These are phyloP conservation scores for Platycheirus albimanus DNA, from an alignment of 2,888 invertebrate species.

Conservation along the genomic window DNA sequence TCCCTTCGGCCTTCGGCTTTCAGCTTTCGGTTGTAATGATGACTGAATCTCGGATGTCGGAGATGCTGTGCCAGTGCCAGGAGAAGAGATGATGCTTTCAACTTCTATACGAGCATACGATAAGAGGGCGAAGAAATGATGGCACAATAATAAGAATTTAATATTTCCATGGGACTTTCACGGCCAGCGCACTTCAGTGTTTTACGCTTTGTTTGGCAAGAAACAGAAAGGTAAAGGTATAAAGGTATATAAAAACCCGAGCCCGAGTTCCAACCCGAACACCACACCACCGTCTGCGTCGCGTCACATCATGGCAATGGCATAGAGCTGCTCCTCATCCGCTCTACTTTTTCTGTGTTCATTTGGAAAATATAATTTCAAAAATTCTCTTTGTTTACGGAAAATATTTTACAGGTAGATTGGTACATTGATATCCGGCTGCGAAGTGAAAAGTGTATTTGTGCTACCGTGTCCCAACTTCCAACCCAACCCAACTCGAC, in stretches of 20 bases:
- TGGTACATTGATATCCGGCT: slow-evolving; percentile 74
- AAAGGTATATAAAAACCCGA: neutral
- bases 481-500: too few species aligned
- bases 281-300: too few species aligned
- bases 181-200: slow-evolving; percentile 66
- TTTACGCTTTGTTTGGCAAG: slow-evolving; percentile 70
- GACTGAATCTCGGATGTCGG: slow-evolving; percentile 25
- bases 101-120: neutral
- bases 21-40: neutral
- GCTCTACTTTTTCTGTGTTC: slow-evolving; percentile 53
- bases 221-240: slow-evolving; percentile 35
- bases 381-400: slow-evolving; percentile 71
- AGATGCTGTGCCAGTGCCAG: neutral
- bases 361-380: slow-evolving; percentile 73
- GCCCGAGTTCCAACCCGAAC: too few species aligned
- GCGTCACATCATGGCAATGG: too few species aligned
- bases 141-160: slow-evolving; percentile 74
- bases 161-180: slow-evolving; percentile 72
- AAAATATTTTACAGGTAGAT: slow-evolving; percentile 72
- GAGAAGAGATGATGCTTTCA: slow-evolving; percentile 7
- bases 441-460: slow-evolving; percentile 72
- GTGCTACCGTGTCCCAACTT: too few species aligned
- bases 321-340: neutral
- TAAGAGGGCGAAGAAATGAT: slow-evolving; percentile 40
- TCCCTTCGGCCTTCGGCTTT: slow-evolving; percentile 16